These are phyloP conservation scores for Troides aeacus DNA, from an alignment of 2,888 invertebrate genomes.

Conservation along the genomic window DNA sequence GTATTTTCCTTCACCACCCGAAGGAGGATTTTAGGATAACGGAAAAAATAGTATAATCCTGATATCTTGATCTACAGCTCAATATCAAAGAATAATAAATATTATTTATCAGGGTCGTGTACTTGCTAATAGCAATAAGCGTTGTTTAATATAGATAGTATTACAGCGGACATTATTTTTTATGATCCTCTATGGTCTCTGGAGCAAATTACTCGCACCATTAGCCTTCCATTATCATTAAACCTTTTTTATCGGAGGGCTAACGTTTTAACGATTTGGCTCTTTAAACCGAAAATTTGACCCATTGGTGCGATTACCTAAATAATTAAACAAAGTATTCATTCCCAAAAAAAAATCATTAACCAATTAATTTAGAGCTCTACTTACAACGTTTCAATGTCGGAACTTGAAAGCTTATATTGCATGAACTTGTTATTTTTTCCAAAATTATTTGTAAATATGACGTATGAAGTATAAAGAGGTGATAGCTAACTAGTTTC, in stretches of 20 bases:
- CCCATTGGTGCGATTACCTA: neutral
- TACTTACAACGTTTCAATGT: no score
- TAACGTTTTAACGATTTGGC: conserved; percentile 18
- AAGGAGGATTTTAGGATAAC: neutral
- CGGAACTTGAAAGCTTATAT: no score
- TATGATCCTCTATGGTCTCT: conserved; percentile 15
- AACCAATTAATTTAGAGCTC: neutral
- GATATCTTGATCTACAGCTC: neutral
- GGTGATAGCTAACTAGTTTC: no score
- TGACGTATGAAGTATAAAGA: no score
- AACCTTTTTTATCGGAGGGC: conserved; percentile 22
- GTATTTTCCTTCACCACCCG: neutral
- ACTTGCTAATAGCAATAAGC: neutral
- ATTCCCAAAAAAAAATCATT: neutral
- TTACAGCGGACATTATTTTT: conserved; percentile 18
- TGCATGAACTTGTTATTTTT: no score
- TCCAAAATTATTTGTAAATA: no score
- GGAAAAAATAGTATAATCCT: conserved; percentile 8
- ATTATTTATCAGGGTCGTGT: no score
- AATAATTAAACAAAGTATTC: neutral
- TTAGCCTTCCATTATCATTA: conserved; percentile 19
- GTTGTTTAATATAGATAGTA: conserved; percentile 13
- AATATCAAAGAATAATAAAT: no score
- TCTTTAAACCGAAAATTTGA: conserved; percentile 8
- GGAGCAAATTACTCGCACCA: conserved; percentile 23